Evolutionary conservation across 2,888 invertebrate species (phyloP).

Genomic region (Athalia rosae): DNA sequence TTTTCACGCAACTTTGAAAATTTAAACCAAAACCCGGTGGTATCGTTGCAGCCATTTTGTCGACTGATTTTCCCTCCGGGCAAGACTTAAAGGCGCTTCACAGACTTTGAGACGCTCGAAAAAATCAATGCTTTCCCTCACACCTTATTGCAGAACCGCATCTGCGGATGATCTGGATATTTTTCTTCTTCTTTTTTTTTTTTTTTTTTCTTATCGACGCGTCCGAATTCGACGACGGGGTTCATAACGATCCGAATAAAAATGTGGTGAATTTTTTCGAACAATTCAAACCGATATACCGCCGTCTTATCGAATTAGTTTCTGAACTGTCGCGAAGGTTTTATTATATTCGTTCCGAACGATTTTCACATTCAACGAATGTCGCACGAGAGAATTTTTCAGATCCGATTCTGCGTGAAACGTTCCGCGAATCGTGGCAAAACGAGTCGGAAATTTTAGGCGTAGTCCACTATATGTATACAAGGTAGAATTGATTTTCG

Average conservation of each 20-base stretch:
- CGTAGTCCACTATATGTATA: conserved; percentile 23
- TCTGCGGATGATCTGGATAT: neutral
- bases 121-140: conserved; percentile 48
- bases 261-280: too few relatives aligned
- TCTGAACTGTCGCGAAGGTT: too few relatives aligned
- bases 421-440: neutral
- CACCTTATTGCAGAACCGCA: conserved; percentile 16
- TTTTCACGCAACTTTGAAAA: neutral
- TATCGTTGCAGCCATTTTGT: conserved; percentile 38
- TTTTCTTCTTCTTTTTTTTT: too few relatives aligned
- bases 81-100: conserved; percentile 22
- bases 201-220: too few relatives aligned
- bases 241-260: too few relatives aligned
- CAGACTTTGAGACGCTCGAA: conserved; percentile 28
- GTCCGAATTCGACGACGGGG: too few relatives aligned
- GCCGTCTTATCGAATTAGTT: too few relatives aligned
- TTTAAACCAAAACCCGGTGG: conserved; percentile 4
- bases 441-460: conserved; percentile 32
- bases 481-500: conserved; percentile 38
- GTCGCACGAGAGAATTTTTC: neutral
- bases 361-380: too few relatives aligned
- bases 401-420: conserved; percentile 1
- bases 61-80: conserved; percentile 45
- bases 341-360: too few relatives aligned
- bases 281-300: too few relatives aligned